Evolutionary conservation across 2,797 vertebrate species (phyloP).

Genomic region (Syndactyla subalaris): DNA sequence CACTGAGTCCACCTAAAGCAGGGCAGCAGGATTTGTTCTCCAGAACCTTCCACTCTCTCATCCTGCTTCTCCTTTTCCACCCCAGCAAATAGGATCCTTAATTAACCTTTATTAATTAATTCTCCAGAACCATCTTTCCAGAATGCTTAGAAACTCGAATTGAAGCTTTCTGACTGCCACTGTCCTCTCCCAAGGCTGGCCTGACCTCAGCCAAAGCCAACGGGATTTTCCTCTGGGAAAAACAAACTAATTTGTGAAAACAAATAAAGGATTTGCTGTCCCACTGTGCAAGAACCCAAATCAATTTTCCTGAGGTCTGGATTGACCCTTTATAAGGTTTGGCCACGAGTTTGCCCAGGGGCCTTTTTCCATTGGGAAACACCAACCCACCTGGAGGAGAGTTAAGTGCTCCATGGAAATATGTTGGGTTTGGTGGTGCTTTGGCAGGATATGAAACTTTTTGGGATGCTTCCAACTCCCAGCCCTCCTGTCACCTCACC

Average conservation of each 20-base stretch:
- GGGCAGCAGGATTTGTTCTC: background rate
- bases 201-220: background rate
- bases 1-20: background rate
- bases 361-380: background rate
- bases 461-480: background rate
- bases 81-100: rapidly evolving
- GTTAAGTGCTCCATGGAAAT: background rate
- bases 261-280: background rate
- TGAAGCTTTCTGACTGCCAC: background rate
- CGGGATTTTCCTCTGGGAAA: background rate
- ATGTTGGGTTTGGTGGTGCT: slow-evolving; percentile 6
- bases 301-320: background rate
- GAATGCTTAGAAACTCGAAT: background rate
- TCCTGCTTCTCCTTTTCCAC: background rate
- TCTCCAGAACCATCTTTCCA: background rate
- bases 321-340: background rate
- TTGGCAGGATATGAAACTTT: background rate
- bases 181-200: background rate
- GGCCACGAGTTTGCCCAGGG: background rate
- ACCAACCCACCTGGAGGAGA: background rate
- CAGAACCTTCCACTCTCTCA: background rate
- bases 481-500: background rate
- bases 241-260: background rate
- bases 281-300: background rate
- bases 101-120: background rate